phyloP scores from a whole-genome alignment of 1,140 invertebrate species.

The Cardiocondyla obscurior region DNA sequence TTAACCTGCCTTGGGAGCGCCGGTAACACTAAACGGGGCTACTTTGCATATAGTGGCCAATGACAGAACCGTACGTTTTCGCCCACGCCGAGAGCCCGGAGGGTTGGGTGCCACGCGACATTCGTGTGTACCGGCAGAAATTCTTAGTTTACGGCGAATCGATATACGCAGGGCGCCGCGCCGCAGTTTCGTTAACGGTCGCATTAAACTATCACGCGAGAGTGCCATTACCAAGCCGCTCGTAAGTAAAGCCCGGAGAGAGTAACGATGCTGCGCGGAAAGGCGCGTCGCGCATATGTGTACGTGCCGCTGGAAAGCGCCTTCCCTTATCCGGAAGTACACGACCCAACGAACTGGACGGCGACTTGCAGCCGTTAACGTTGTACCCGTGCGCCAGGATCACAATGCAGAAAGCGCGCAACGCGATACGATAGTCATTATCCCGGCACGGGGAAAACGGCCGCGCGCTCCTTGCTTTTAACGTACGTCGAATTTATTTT shows the following conservation, averaged over 20 bases:
- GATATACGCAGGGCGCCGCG: slow-evolving; percentile 73
- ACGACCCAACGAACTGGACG: slow-evolving; percentile 23
- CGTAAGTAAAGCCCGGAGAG: slow-evolving; percentile 71
- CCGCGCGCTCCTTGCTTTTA: not conserved
- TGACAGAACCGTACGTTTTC: not conserved
- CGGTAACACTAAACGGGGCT: slow-evolving; percentile 13
- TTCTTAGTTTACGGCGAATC: slow-evolving; percentile 78
- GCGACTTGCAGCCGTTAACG: not conserved
- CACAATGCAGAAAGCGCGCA: slow-evolving; percentile 36
- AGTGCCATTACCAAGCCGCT: slow-evolving; percentile 73
- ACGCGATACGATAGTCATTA: slow-evolving; percentile 34
- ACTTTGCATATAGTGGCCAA: slow-evolving; percentile 25
- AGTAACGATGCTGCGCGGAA: slow-evolving; percentile 63
- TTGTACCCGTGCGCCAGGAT: not conserved
- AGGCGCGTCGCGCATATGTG: slow-evolving; percentile 22
- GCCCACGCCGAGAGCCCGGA: slow-evolving; percentile 20
- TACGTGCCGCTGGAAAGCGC: slow-evolving; percentile 10
- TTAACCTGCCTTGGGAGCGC: slow-evolving; percentile 10
- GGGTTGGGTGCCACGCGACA: slow-evolving; percentile 18
- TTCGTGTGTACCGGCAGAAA: slow-evolving; percentile 62
- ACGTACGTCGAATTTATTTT: not conserved
- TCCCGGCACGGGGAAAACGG: not conserved
- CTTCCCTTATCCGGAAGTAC: slow-evolving; percentile 38
- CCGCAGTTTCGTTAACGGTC: slow-evolving; percentile 78
- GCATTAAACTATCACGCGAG: slow-evolving; percentile 79